Base-by-base conservation (phyloP, 2,797 vertebrate species). In the Myotis planiceps region DNA sequence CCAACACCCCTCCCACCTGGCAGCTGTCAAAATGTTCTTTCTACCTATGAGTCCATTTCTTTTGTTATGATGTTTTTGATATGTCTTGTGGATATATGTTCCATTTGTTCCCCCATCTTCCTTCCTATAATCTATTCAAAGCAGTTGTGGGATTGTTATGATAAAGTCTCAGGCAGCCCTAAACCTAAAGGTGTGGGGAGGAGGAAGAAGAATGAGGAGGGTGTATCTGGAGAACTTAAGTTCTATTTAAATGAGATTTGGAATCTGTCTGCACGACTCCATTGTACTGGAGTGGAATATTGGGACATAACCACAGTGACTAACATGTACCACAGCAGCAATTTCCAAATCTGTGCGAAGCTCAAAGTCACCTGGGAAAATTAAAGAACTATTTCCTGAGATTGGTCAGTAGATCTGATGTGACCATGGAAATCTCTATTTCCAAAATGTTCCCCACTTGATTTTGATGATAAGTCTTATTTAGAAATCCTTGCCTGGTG, bases 311-410 rank as follows among this genome's bases (percentile, higher is more conserved):
- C 27, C 37, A 16, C 5, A 85, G 45, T 0, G 58, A 60, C 23
- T 21, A 45, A 25, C 16, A 9, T 0, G 5, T 19, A 65, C 2
- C 12, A 4, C 0, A 2, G 1, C 18, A 37, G 27, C 45, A 15
- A 51, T 14, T 29, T 13, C 32, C n/a, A 34, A 55, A 42, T 34
- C n/a, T 42, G 6, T 12, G 8, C 65, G 42, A 76, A 23, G 49
- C 39, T 21, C 39, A n/a, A 42, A 58, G 3, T 23, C 12, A 75
- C 47, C n/a, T 58, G 34, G 45, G 21, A 53, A 69, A 18, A 1
- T 39, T 75, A 27, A 9, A 76, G 51, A 80, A 29, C n/a, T n/a
- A 2, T 25, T 45, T 8, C 18, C 16, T 14, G 45, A 49, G 66
- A 69, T 3, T 53, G 71, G 27, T 51, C 68, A 58, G 51, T 32